Evolutionary conservation across 2,113 vertebrate species (phyloP).

Genomic region (Coregonus clupeaformis): DNA sequence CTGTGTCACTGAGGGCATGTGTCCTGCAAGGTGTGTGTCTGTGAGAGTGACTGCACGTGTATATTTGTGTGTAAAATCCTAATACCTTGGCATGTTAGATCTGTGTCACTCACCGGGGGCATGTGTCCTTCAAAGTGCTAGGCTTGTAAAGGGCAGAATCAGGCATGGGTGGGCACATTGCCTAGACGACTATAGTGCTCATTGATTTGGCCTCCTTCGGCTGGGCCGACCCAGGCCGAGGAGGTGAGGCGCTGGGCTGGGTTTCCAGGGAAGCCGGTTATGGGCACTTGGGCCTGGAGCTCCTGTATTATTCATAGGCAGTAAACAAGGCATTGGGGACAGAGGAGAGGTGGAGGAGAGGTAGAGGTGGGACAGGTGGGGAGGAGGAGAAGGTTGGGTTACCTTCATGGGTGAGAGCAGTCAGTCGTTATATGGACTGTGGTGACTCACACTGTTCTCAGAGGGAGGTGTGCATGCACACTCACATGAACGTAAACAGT

Average conservation of each 20-base stretch:
- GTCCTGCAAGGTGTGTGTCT: background rate
- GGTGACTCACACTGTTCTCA: too few relatives aligned
- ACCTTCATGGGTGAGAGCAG: background rate
- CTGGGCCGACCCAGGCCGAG: background rate
- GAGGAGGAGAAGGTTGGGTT: background rate
- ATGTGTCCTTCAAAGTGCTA: background rate
- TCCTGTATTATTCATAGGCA: background rate
- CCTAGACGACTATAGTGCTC: constrained; percentile 37
- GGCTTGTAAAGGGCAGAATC: constrained; percentile 30
- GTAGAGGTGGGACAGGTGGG: background rate
- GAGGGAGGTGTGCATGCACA: too few relatives aligned
- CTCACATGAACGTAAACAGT: too few relatives aligned
- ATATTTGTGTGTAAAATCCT: background rate
- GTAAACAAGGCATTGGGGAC: background rate
- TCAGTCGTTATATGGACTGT: too few relatives aligned
- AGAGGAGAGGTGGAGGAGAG: background rate
- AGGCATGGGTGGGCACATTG: constrained; percentile 30
- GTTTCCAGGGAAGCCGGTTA: background rate
- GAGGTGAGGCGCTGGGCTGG: background rate
- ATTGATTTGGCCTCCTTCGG: constrained; percentile 15
- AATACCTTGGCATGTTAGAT: constrained; percentile 4
- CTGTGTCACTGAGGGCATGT: too few relatives aligned
- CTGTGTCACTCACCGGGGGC: constrained; percentile 21
- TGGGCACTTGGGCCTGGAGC: background rate
- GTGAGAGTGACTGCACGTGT: background rate